Evolutionary conservation across 2,797 vertebrate species (phyloP), one percentile per base, ranked within the genome.

Genomic region (Mustela erminea): DNA sequence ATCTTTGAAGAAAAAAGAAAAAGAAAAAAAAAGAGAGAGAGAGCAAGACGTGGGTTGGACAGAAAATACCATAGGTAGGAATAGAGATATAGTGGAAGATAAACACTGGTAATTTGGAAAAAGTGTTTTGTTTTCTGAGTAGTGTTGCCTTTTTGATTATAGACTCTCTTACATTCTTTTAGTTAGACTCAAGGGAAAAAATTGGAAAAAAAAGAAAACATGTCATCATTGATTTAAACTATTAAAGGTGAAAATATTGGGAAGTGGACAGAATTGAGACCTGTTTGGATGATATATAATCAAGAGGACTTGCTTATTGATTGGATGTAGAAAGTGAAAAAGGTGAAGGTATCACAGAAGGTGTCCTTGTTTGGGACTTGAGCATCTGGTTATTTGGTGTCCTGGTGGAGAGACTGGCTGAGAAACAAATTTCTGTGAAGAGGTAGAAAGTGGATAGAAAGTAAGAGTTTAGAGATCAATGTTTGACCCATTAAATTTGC

Each of bases 51-150:
- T 97, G 64, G 66, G 68, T 54, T 93, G 96, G 97, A 83, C 56
- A 93, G 94, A 92, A 86, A 62, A 89, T 35, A 80, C 17, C 18
- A 7, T 87, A 56, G 62, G 11, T 92, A 97, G 74, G 41, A 96
- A 93, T 88, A 90, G 86, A 84, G 97, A 74, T 74, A 56, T 3
- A 88, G 80, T 86, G 90, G 82, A 86, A 95, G 81, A 91, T 72
- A 97, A 97, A 93, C 93, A 95, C 11, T n/a, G 25, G 90, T 96
- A 74, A 78, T 94, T 88, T 83, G 58, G 62, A 95, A 97, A 43
- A 64, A 54, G 87, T 81, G 3, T 62, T 96, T 87, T 96, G 60
- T 89, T 74, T 97, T 81, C 9, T 78, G 41, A 97, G 35, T 74
- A 38, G 17, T 78, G n/a, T 35, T 96, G 32, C 52, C 77, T 88